Conservation (phyloP, 2,888 invertebrate genomes). For the Eueremaeus valkanovi region DNA sequence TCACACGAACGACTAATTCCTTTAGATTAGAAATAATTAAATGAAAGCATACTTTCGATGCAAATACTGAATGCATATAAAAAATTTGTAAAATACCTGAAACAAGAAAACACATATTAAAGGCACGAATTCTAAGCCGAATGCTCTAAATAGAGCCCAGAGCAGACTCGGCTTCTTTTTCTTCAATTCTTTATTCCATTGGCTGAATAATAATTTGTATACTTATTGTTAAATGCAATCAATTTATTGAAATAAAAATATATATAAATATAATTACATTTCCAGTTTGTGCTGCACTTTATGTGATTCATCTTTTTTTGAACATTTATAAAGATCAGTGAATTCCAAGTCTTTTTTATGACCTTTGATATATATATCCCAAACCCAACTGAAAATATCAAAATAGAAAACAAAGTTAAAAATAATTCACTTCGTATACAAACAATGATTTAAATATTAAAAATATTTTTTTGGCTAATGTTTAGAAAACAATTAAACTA, state of each 20-base stretch:
- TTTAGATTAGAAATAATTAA: not conserved
- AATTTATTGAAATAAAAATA: too few species aligned
- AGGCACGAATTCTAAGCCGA: constrained; percentile 2
- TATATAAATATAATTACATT: not conserved
- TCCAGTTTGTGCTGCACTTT: constrained; percentile 19
- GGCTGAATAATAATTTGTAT: not conserved
- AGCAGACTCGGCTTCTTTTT: constrained; percentile 12
- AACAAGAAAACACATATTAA: not conserved
- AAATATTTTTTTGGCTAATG: not conserved
- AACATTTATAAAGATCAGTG: constrained; percentile 28
- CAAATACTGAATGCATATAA: not conserved
- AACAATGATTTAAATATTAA: too few species aligned
- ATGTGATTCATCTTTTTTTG: constrained; percentile 24
- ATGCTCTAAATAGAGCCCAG: not conserved
- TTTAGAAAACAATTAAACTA: too few species aligned
- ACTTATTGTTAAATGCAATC: too few species aligned
- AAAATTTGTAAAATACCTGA: not conserved
- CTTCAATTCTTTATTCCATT: constrained; percentile 22
- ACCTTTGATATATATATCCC: constrained; percentile 13
- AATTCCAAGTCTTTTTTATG: constrained; percentile 35
- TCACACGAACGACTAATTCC: constrained; percentile 49
- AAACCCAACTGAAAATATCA: constrained; percentile 32
- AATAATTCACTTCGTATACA: too few species aligned
- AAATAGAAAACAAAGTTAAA: not conserved
- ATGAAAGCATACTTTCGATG: not conserved